A percentile compares a stretch with the other conserved stretches of the same genome.
Conservation (phyloP, 2,888 invertebrate genomes). For the Deroplatys truncata region DNA sequence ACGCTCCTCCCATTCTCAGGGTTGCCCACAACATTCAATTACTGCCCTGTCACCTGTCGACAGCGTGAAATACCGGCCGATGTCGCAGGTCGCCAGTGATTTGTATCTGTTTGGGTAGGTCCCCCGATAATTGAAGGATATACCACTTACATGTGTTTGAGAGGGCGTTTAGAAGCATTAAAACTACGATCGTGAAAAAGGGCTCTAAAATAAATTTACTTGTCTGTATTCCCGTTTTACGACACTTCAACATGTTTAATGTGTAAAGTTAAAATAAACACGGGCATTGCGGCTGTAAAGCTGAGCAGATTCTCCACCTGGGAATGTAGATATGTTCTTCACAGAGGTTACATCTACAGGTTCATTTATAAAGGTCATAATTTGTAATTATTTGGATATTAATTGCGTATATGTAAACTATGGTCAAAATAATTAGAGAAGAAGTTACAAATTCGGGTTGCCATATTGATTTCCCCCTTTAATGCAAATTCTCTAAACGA, state of each 20-base stretch:
- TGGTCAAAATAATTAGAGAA: no score
- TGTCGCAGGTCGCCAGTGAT: neutral
- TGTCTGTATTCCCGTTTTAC: neutral
- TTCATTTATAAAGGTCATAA: no score
- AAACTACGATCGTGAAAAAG: neutral
- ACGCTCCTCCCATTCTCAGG: neutral
- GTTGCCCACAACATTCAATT: neutral
- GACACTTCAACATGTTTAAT: neutral
- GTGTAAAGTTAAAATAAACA: neutral
- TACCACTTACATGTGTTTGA: neutral
- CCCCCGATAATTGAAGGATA: neutral
- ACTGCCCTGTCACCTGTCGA: neutral
- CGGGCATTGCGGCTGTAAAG: neutral
- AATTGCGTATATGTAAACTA: no score
- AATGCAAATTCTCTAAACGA: no score
- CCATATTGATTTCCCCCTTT: no score
- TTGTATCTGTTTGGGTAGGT: neutral
- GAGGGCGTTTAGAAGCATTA: neutral
- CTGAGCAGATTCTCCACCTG: no score
- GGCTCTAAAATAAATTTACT: neutral
- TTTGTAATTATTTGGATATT: no score
- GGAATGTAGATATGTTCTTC: no score
- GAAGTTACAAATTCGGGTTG: no score
- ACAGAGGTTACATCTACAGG: no score
- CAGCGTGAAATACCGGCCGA: neutral